Conservation (phyloP, 2,888 invertebrate genomes). For the Synergus gifuensis region DNA sequence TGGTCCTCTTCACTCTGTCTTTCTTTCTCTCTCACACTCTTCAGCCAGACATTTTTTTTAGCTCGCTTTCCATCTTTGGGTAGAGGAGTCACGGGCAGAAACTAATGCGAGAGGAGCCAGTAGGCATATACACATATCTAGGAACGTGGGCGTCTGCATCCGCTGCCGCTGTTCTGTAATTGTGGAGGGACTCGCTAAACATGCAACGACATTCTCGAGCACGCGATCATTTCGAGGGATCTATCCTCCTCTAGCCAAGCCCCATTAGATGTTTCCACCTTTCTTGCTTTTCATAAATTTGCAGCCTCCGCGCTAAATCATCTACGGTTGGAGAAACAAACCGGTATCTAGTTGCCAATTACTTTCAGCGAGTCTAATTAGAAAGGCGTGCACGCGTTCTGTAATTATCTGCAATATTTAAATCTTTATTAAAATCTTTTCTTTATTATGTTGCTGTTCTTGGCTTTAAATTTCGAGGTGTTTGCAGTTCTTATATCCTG, state of each 20-base stretch:
- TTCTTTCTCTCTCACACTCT: background rate
- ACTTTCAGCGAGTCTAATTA: slow-evolving; percentile 1
- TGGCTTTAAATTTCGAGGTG: background rate
- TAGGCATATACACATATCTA: slow-evolving; percentile 50
- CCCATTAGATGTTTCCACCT: background rate
- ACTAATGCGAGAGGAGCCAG: slow-evolving; percentile 21
- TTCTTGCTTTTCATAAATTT: slow-evolving; percentile 37
- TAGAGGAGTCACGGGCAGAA: background rate
- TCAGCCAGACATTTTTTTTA: background rate
- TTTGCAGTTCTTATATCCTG: background rate
- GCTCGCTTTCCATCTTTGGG: slow-evolving; percentile 2
- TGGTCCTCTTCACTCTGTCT: background rate
- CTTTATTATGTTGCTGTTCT: background rate
- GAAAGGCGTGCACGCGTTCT: background rate
- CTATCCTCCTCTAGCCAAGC: slow-evolving; percentile 7
- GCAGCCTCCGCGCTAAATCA: background rate
- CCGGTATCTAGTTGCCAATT: background rate
- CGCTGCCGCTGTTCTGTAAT: slow-evolving; percentile 65
- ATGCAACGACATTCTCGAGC: slow-evolving; percentile 73
- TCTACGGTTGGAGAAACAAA: slow-evolving; percentile 2
- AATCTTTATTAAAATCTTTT: background rate
- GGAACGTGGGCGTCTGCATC: slow-evolving; percentile 61
- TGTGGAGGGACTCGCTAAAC: slow-evolving; percentile 66
- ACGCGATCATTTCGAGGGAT: slow-evolving; percentile 56
- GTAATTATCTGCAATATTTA: slow-evolving; percentile 1